Evolutionary conservation across 2,888 invertebrate species (phyloP), one percentile per base, ranked within the genome.

Genomic region (Resseliella maxima): DNA sequence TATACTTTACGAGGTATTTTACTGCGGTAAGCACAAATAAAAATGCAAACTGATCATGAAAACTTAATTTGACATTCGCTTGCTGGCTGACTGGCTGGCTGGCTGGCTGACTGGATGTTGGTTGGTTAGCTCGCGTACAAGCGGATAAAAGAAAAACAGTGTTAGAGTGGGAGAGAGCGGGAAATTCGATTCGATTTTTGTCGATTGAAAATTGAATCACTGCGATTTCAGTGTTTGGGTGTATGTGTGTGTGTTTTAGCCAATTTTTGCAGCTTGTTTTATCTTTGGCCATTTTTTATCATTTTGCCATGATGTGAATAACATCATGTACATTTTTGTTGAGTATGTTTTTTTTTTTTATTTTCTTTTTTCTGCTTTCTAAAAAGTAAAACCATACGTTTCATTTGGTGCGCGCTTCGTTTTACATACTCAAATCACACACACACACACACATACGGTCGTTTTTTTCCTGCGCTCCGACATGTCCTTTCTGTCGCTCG

Each of bases 31-130:
- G 72, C 72, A 31, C 72, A 72, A 72, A 59, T 59, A 27, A 59
- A 59, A 59, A 59, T 59, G 59, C 59, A 59, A 72, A 72, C 72
- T 72, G 72, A 72, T 72, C 72, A 72, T 72, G 72, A 72, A 72
- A 72, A 72, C 72, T 72, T 72, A 72, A 72, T 72, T 72, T 15
- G 31, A 72, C 72, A 72, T 18, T 18, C 50, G 3, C 50, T n/a
- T n/a, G n/a, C n/a, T n/a, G n/a, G n/a, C n/a, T n/a, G n/a, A n/a
- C n/a, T n/a, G n/a, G n/a, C n/a, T n/a, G n/a, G n/a, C n/a, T n/a
- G n/a, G n/a, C n/a, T n/a, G n/a, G n/a, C n/a, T n/a, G n/a, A n/a
- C n/a, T 41, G 6, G 41, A 41, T 12, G 41, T 41, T n/a, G n/a
- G n/a, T n/a, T n/a, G n/a, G n/a, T n/a, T n/a, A n/a, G n/a, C 59